A percentile compares a stretch with the other conserved stretches of the same genome.
Evolutionary conservation across 2,113 vertebrate genomes (phyloP).

Genomic region (Protobothrops mucrosquamatus): DNA sequence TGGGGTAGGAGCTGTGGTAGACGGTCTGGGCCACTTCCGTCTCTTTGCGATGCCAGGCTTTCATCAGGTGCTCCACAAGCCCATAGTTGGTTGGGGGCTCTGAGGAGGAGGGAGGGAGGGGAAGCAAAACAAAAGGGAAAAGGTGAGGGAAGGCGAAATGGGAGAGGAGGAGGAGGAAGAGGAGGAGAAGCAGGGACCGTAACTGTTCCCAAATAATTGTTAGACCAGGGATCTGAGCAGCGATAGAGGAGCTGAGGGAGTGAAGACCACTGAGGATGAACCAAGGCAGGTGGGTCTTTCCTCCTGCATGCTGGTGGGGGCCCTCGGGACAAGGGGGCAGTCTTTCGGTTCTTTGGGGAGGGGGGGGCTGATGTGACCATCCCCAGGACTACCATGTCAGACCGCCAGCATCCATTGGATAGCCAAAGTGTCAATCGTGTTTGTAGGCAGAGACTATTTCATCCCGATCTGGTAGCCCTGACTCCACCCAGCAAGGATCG

Average conservation of each 20-base stretch:
- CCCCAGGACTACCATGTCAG: neutral
- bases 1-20: slow-evolving; percentile 54
- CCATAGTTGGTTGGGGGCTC: slow-evolving; percentile 76
- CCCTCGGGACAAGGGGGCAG: neutral
- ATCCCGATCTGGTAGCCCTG: neutral
- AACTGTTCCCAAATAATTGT: neutral
- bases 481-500: neutral
- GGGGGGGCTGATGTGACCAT: neutral
- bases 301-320: neutral
- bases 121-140: neutral
- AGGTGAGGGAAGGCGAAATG: neutral
- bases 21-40: neutral
- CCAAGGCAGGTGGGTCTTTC: neutral
- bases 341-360: neutral
- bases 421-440: neutral
- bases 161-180: neutral
- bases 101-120: slow-evolving; percentile 36
- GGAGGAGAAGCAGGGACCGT: neutral
- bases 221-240: neutral
- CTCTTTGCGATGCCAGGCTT: slow-evolving; percentile 31
- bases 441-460: neutral
- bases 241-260: neutral
- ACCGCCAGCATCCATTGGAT: neutral
- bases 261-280: neutral
- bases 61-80: slow-evolving; percentile 57